These are phyloP conservation scores for Lycopodina hypogea DNA, from an alignment of 37 sponge, comb jelly and placozoan species.

Conservation along the genomic window DNA sequence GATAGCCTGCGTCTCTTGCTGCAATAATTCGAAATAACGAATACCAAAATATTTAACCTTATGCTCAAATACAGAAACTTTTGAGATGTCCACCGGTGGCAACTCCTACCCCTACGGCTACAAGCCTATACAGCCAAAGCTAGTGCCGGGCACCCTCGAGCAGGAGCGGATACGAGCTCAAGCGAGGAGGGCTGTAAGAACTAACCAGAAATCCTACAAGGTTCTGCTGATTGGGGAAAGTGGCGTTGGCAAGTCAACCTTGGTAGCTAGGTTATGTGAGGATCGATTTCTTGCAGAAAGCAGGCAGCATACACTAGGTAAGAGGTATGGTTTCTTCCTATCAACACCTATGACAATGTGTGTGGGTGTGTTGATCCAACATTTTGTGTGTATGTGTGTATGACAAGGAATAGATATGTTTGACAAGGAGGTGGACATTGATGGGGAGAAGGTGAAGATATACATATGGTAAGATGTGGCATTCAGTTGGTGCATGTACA, in stretches of 20 bases:
- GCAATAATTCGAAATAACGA: too few species aligned
- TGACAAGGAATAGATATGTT: constrained; percentile 70
- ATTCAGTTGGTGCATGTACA: too few species aligned
- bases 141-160: constrained; percentile 5
- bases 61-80: not conserved
- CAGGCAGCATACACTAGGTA: constrained; percentile 66
- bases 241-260: constrained; percentile 72
- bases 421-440: constrained; percentile 64
- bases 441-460: constrained; percentile 51
- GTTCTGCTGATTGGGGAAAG: constrained; percentile 68
- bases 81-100: too few species aligned
- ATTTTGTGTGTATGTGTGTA: not conserved
- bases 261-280: constrained; percentile 63
- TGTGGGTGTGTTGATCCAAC: not conserved
- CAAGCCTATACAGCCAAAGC: constrained; percentile 29
- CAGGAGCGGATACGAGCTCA: constrained; percentile 31
- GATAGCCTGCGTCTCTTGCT: too few species aligned
- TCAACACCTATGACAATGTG: not conserved
- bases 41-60: too few species aligned
- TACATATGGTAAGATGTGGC: constrained; percentile 55
- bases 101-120: constrained; percentile 51
- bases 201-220: constrained; percentile 45
- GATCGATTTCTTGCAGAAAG: constrained; percentile 59
- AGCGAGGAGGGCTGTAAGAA: constrained; percentile 3
- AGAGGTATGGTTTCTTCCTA: not conserved